Evolutionary conservation across 2,888 invertebrate species (phyloP), one percentile per base, ranked within the genome.

Genomic region (Orchesella flavescens): DNA sequence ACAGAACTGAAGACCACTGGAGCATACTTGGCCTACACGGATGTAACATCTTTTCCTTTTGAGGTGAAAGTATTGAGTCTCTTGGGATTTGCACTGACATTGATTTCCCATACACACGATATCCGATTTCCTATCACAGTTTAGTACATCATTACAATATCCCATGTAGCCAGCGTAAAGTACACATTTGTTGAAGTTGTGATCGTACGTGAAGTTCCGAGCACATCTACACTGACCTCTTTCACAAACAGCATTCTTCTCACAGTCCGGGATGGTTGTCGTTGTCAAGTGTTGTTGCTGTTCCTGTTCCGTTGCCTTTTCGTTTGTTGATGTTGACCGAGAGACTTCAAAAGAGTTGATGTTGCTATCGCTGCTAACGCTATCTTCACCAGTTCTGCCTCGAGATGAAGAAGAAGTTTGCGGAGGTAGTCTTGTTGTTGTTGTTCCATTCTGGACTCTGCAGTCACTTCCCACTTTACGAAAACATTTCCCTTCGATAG

Each of bases 51-150:
- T 49, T 72, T 84, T 84, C 59, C 80, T 21, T 59, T 69, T 79
- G 44, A 69, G 44, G 69, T 80, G 74, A 65, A 59, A 76, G 69
- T 75, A 79, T 19, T 84, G 84, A 13, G 61, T 71, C 23, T 74
- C 71, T 15, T 49, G 71, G 19, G 80, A 79, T 57, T 65, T 79
- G 59, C 84, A 84, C 21, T 75, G 68, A 65, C 80, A 84, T 24
- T 72, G 75, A 69, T 80, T 78, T 46, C 75, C 75, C 3, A 9
- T 53, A 23, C 84, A 84, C 43, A 23, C 57, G 68, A 84, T 80
- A 61, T 80, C 83, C 34, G 74, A 73, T 49, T 61, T 74, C 21
- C 34, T 84, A 72, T 84, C 83, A 44, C 83, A 84, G 73, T 34
- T 71, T 15, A 84, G 59, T 9, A 23, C 53, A 12, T 66, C 65